These are phyloP conservation scores for Ploceus nigricollis DNA, from an alignment of 2,113 vertebrate genomes.

Conservation along the genomic window DNA sequence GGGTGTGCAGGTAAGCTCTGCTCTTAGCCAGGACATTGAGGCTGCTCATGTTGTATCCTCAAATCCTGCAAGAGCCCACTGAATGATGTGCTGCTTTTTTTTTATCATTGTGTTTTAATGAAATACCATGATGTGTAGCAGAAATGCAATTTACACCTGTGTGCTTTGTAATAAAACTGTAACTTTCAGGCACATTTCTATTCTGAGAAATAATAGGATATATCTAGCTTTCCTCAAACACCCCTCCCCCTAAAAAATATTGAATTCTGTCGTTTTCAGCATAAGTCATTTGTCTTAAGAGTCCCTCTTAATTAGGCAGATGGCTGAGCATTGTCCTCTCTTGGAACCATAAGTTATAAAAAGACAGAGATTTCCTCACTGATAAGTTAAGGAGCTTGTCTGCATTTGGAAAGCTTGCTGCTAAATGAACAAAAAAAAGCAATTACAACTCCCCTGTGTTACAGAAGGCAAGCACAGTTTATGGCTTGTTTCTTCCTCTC, in stretches of 20 bases:
- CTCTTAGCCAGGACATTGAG: not conserved
- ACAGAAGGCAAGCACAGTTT: not conserved
- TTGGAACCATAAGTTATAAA: not conserved
- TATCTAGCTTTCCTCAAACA: not conserved
- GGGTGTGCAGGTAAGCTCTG: not conserved
- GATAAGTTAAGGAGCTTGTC: not conserved
- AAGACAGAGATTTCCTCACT: not conserved
- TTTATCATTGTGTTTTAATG: not conserved
- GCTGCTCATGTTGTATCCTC: not conserved
- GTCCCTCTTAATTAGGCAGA: not conserved
- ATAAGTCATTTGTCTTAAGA: not conserved
- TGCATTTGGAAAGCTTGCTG: not conserved
- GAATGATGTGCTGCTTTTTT: not conserved
- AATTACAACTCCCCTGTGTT: not conserved
- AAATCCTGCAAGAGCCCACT: not conserved
- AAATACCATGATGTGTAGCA: not conserved
- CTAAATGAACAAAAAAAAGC: not conserved
- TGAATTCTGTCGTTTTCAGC: not conserved
- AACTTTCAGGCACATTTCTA: not conserved
- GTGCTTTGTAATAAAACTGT: not conserved
- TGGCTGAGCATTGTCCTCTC: not conserved
- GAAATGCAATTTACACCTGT: not conserved
- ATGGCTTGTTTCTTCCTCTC: not conserved
- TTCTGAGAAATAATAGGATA: not conserved
- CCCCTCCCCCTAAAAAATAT: not conserved